A percentile compares a stretch with the other conserved stretches of the same genome.
These are phyloP conservation scores for Tetheella fluctuosa DNA, from an alignment of 2,888 invertebrate species.

Conservation along the genomic window DNA sequence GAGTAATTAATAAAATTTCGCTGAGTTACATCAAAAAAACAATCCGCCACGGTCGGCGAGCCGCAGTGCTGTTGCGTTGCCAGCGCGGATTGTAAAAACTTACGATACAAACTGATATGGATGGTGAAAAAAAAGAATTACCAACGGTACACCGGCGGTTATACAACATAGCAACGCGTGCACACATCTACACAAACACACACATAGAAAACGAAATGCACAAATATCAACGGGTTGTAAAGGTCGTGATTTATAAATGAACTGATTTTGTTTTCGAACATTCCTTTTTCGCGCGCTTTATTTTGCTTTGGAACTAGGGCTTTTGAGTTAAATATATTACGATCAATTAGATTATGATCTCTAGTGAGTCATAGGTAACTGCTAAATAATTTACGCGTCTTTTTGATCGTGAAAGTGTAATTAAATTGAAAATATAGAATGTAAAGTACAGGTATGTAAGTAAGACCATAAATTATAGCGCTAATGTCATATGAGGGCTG, in stretches of 20 bases:
- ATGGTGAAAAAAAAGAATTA: slow-evolving; percentile 23
- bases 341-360: too few relatives aligned
- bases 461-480: neutral
- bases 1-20: slow-evolving; percentile 65
- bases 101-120: slow-evolving; percentile 45
- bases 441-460: neutral
- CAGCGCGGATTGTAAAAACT: slow-evolving; percentile 31
- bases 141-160: slow-evolving; percentile 22
- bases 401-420: neutral
- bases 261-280: neutral
- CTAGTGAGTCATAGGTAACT: too few relatives aligned
- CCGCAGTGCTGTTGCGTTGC: slow-evolving; percentile 26
- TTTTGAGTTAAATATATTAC: neutral
- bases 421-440: neutral
- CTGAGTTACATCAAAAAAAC: slow-evolving; percentile 41
- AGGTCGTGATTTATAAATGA: slow-evolving; percentile 10
- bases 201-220: slow-evolving; percentile 12
- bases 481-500: slow-evolving; percentile 4
- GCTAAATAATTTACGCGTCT: neutral
- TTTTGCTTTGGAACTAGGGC: neutral
- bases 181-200: slow-evolving; percentile 12
- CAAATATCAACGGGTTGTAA: slow-evolving; percentile 14
- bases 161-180: slow-evolving; percentile 16
- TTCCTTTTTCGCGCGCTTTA: neutral
- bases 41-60: slow-evolving; percentile 37